phyloP scores from a whole-genome alignment of 2,797 vertebrate species.

The Erithacus rubecula region DNA sequence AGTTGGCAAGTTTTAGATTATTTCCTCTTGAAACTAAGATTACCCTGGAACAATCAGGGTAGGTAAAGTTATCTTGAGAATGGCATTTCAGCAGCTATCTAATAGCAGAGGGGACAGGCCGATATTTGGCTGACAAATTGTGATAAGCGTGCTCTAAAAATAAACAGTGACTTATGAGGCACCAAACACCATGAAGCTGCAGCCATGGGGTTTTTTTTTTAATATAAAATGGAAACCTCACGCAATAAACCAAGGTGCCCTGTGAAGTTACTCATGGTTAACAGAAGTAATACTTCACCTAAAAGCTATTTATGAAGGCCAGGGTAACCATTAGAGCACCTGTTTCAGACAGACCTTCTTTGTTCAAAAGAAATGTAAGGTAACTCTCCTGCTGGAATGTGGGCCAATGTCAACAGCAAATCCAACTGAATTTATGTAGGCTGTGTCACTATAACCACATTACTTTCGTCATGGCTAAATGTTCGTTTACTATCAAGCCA shows the following conservation, averaged over 20 bases:
- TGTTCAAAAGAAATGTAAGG: constrained; percentile 45
- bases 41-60: neutral
- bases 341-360: constrained; percentile 50
- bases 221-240: neutral
- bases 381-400: neutral
- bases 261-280: neutral
- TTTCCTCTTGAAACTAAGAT: neutral
- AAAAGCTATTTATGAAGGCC: constrained; percentile 37
- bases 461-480: neutral
- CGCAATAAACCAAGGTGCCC: neutral
- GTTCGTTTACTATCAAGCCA: neutral
- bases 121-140: constrained; percentile 17
- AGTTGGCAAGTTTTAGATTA: neutral
- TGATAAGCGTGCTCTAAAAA: constrained; percentile 34
- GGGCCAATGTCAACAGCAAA: constrained; percentile 54
- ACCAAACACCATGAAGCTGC: neutral
- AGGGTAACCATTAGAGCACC: constrained; percentile 5
- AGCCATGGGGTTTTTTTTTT: neutral
- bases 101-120: neutral
- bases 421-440: neutral
- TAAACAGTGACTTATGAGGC: neutral
- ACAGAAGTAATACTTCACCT: constrained; percentile 27
- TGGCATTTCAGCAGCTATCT: constrained; percentile 13
- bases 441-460: neutral
- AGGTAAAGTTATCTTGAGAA: neutral